phyloP scores from a whole-genome alignment of 1,140 invertebrate species.

The Bombus pyrosoma region DNA sequence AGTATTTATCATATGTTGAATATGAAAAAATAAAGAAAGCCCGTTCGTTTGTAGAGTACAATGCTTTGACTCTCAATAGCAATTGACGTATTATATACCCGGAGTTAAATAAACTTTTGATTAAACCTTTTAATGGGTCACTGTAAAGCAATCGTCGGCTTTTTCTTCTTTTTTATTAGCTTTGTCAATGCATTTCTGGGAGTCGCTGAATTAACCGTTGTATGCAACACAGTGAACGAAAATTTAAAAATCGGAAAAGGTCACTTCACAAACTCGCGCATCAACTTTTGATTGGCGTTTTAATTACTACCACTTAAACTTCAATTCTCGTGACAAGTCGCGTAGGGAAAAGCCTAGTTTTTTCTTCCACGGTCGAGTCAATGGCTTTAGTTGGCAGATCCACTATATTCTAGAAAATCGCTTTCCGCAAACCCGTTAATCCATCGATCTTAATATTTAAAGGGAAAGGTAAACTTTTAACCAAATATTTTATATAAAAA shows the following conservation, averaged over 20 bases:
- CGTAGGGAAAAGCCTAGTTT: not conserved
- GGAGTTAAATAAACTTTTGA: not conserved
- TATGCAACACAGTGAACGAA: not conserved
- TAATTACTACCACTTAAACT: slow-evolving; percentile 15
- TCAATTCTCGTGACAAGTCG: slow-evolving; percentile 9
- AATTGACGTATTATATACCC: not conserved
- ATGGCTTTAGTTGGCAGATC: not conserved
- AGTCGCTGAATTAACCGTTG: not conserved
- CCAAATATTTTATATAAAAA: too few relatives aligned
- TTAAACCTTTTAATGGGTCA: not conserved
- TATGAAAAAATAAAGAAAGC: not conserved
- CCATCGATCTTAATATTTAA: not conserved
- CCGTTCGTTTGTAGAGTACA: not conserved
- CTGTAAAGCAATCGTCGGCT: not conserved
- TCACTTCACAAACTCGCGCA: not conserved
- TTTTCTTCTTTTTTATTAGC: not conserved
- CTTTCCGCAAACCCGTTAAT: not conserved
- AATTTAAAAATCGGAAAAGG: not conserved
- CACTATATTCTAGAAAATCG: not conserved
- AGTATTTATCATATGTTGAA: not conserved
- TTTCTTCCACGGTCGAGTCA: not conserved
- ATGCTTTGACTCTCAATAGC: not conserved
- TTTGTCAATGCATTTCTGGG: not conserved
- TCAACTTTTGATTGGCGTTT: slow-evolving; percentile 22
- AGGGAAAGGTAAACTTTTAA: too few relatives aligned